These are phyloP conservation scores for Falco naumanni DNA, from an alignment of 2,797 vertebrate genomes.

Conservation along the genomic window DNA sequence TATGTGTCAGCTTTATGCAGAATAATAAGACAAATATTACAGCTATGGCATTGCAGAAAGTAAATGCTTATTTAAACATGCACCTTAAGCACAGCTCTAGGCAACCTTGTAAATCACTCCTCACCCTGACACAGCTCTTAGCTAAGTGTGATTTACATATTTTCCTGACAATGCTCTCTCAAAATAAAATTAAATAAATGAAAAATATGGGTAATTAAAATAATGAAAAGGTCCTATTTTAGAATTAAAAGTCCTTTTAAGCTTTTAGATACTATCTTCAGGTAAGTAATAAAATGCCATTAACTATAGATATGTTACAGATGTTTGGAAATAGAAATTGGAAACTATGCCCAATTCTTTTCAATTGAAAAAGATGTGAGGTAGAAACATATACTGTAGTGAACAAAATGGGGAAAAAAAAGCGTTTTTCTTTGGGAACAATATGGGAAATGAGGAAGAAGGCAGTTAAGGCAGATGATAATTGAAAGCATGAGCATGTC, in stretches of 20 bases:
- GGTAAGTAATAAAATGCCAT: background rate
- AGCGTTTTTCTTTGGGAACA: background rate
- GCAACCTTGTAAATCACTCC: slow-evolving; percentile 32
- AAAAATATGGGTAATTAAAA: background rate
- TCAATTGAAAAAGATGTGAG: background rate
- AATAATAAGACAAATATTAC: slow-evolving; percentile 50
- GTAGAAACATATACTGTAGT: background rate
- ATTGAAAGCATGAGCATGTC: background rate
- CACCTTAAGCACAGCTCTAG: background rate
- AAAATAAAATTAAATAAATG: slow-evolving; percentile 20
- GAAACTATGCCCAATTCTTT: background rate
- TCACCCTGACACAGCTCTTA: background rate
- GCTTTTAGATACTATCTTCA: background rate
- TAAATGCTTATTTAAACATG: slow-evolving; percentile 39
- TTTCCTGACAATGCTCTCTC: background rate
- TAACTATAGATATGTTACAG: background rate
- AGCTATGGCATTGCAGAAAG: slow-evolving; percentile 1
- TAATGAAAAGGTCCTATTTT: background rate
- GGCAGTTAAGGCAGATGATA: background rate
- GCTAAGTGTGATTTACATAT: background rate
- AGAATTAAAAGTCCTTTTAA: background rate
- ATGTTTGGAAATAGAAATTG: background rate
- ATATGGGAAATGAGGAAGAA: background rate
- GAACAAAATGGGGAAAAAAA: background rate
- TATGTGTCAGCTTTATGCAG: slow-evolving; percentile 36